These are phyloP conservation scores for Zaprionus ornatus DNA, from an alignment of 1,140 invertebrate genomes.

Conservation along the genomic window DNA sequence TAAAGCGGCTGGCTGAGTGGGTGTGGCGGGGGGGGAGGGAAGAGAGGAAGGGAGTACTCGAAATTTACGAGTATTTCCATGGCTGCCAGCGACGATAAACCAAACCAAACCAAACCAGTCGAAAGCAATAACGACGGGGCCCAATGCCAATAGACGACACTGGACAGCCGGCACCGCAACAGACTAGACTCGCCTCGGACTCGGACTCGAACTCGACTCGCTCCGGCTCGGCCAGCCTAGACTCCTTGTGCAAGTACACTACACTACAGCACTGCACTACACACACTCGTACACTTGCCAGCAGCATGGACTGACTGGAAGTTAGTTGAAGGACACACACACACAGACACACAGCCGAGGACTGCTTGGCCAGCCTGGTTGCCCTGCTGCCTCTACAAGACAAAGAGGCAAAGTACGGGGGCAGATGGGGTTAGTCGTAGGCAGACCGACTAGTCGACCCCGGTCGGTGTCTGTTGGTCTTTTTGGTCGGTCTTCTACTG, in stretches of 20 bases:
- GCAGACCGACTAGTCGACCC: slow-evolving; percentile 33
- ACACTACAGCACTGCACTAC: slow-evolving; percentile 49
- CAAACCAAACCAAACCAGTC: slow-evolving; percentile 66
- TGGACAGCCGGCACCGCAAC: slow-evolving; percentile 28
- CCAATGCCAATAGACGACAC: slow-evolving; percentile 62
- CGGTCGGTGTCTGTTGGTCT: slow-evolving; percentile 41
- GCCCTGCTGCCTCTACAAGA: not conserved
- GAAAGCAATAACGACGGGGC: slow-evolving; percentile 73
- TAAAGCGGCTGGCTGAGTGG: slow-evolving; percentile 34
- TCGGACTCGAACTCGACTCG: slow-evolving; percentile 40
- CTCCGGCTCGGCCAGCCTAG: slow-evolving; percentile 27
- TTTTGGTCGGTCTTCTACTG: slow-evolving; percentile 5
- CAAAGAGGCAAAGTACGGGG: slow-evolving; percentile 16
- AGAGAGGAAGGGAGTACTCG: slow-evolving; percentile 37
- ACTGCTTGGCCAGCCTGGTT: slow-evolving; percentile 4
- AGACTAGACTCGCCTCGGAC: slow-evolving; percentile 53
- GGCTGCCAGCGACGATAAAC: slow-evolving; percentile 75
- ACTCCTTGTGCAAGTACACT: slow-evolving; percentile 1
- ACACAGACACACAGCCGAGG: too few species aligned
- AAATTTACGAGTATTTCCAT: slow-evolving; percentile 80
- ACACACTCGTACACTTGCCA: not conserved
- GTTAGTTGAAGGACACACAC: slow-evolving; percentile 67
- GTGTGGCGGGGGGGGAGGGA: not conserved
- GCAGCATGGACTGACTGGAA: slow-evolving; percentile 18
- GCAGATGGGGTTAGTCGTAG: slow-evolving; percentile 12